Base-by-base conservation (phyloP, 2,113 vertebrate genomes). In the Empidonax alnorum region DNA sequence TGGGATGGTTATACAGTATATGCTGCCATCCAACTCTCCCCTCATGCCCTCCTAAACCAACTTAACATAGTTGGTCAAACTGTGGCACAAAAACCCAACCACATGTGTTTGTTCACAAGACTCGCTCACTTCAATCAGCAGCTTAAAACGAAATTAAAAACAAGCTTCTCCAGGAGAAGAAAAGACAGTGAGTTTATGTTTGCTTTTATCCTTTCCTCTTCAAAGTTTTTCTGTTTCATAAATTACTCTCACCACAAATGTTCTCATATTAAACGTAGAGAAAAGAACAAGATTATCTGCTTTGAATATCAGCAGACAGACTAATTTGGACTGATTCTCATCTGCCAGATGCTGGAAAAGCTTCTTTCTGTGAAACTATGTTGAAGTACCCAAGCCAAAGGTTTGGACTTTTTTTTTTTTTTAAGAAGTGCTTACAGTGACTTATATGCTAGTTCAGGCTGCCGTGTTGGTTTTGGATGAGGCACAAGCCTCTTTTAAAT, bases 301-400 rank as follows among this genome's bases (percentile, higher is more conserved):
- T 76, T 77, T 90, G 55, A 87, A 47, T 76, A 87, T 87, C 63
- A 80, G 52, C 3, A 7, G 69, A 61, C 76, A 31, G 25, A 80
- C 65, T 68, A 62, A 86, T 93, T 77, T 84, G 76, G 67, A 67
- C 47, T 86, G 44, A 86, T 93, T 80, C 61, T 92, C 88, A 56
- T 83, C 83, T 92, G 56, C 61, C 79, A 93, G 79, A 77, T 92
- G 52, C 72, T 93, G 63, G 71, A 95, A 95, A 37, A 94, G 18
- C 37, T 91, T 88, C 63, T 62, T 85, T 93, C 85, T 52, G 28
- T 52, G 44, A 68, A 93, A 56, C 61, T 75, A 2, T 68, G 49
- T 67, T 52, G 12, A 91, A 86, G 78, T 30, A 75, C 27, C 13
- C 52, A 90, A 92, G 56, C 22, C 80, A 74, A 89, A 90, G 23